A percentile compares a stretch with the other conserved stretches of the same genome.
Evolutionary conservation across 2,888 invertebrate species (phyloP).

Genomic region (Synanthedon formicaeformis): DNA sequence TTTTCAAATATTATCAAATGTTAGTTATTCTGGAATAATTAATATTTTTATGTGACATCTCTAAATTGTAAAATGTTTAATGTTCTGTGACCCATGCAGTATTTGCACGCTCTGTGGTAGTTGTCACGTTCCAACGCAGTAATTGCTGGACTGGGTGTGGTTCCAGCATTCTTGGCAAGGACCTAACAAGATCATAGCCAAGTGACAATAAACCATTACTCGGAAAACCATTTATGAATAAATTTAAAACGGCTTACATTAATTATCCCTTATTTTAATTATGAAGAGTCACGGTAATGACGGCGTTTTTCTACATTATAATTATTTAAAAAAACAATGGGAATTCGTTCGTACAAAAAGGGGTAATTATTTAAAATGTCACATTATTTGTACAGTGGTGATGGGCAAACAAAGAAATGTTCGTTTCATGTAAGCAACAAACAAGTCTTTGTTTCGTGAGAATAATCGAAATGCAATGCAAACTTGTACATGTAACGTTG

Average conservation of each 20-base stretch:
- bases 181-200: not conserved
- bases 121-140: too few species aligned
- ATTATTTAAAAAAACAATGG: conserved; percentile 21
- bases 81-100: too few species aligned
- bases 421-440: conserved; percentile 6
- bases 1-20: too few species aligned
- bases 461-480: conserved; percentile 7
- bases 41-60: too few species aligned
- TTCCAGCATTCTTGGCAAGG: not conserved
- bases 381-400: conserved; percentile 23
- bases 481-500: too few species aligned
- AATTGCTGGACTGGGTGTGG: too few species aligned
- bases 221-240: not conserved
- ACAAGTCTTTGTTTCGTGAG: conserved; percentile 22
- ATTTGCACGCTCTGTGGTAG: too few species aligned
- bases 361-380: conserved; percentile 39
- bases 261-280: conserved; percentile 9
- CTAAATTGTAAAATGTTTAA: too few species aligned
- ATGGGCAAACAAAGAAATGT: conserved; percentile 7
- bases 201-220: not conserved
- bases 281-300: conserved; percentile 13
- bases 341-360: conserved; percentile 11
- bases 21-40: too few species aligned
- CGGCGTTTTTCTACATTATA: conserved; percentile 20
- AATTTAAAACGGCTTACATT: not conserved